Conservation (phyloP, 2,797 vertebrate species). For the Pseudomugil tenellus region DNA sequence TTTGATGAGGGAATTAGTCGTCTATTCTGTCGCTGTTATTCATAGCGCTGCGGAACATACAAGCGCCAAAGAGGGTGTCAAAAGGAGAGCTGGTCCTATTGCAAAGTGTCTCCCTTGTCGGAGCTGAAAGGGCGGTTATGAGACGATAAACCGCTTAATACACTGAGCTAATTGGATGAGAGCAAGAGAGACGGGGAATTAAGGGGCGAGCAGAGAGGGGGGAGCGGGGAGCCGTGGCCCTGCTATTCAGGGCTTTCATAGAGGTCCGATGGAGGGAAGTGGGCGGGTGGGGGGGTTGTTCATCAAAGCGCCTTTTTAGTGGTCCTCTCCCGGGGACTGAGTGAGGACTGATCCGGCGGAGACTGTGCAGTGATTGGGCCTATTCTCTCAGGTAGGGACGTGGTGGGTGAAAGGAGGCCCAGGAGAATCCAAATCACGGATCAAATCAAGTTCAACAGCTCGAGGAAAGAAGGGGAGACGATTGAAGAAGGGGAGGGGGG, state of each 20-base stretch:
- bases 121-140: slow-evolving; percentile 99
- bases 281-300: slow-evolving; percentile 83
- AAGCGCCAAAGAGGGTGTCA: slow-evolving; percentile 98
- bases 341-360: slow-evolving; percentile 73
- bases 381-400: slow-evolving; percentile 75
- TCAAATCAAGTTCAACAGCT: slow-evolving; percentile 69
- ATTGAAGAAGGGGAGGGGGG: slow-evolving; percentile 40
- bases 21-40: slow-evolving; percentile 99
- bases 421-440: slow-evolving; percentile 79
- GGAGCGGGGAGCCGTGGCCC: slow-evolving; percentile 91
- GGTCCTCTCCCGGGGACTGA: slow-evolving; percentile 76
- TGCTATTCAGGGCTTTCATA: slow-evolving; percentile 92
- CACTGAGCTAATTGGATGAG: slow-evolving; percentile 99
- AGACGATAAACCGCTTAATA: slow-evolving; percentile 99
- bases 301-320: slow-evolving; percentile 91
- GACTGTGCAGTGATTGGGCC: slow-evolving; percentile 79
- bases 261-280: slow-evolving; percentile 73
- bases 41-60: slow-evolving; percentile 98
- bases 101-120: slow-evolving; percentile 99
- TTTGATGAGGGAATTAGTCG: slow-evolving; percentile 99
- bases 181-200: slow-evolving; percentile 99
- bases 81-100: slow-evolving; percentile 99
- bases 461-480: background rate
- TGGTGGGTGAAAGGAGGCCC: slow-evolving; percentile 71
- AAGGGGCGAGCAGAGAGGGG: slow-evolving; percentile 91